These are phyloP conservation scores for Nomada ferruginata DNA, from an alignment of 2,888 invertebrate species.

Conservation along the genomic window DNA sequence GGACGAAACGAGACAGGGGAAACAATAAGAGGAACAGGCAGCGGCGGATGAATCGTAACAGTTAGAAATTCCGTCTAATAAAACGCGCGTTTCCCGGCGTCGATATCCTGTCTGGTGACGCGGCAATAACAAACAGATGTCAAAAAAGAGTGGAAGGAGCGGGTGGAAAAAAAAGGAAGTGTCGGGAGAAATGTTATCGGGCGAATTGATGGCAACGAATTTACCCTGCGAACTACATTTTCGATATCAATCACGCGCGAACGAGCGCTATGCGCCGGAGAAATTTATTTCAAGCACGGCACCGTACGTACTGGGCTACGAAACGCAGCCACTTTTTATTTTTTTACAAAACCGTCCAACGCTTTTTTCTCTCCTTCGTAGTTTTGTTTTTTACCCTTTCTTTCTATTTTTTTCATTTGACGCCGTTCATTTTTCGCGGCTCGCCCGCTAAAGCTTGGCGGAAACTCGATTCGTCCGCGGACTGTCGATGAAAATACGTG, in stretches of 20 bases:
- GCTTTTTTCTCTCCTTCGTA: background rate
- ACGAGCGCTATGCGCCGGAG: conserved; percentile 44
- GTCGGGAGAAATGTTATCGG: conserved; percentile 39
- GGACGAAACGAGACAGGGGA: conserved; percentile 33
- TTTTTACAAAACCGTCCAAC: conserved; percentile 37
- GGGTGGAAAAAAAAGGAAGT: background rate
- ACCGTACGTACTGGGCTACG: conserved; percentile 13
- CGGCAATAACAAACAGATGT: conserved; percentile 62
- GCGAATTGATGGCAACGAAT: conserved; percentile 60
- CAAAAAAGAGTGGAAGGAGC: background rate
- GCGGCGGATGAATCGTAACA: conserved; percentile 65
- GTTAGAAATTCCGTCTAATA: conserved; percentile 73
- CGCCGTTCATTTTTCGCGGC: conserved; percentile 28
- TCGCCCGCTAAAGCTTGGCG: conserved; percentile 4
- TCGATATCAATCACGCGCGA: conserved; percentile 69
- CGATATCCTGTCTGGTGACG: conserved; percentile 57
- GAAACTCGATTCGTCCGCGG: conserved; percentile 38
- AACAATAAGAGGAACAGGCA: conserved; percentile 58
- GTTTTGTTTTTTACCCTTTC: background rate
- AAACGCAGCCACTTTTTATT: conserved; percentile 42
- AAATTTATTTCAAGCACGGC: conserved; percentile 53
- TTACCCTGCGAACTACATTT: conserved; percentile 61
- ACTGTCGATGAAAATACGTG: background rate
- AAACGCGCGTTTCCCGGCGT: conserved; percentile 58
- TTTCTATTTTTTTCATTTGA: background rate